Evolutionary conservation across 2,888 invertebrate genomes (phyloP).

Genomic region (Orchesella flavescens): DNA sequence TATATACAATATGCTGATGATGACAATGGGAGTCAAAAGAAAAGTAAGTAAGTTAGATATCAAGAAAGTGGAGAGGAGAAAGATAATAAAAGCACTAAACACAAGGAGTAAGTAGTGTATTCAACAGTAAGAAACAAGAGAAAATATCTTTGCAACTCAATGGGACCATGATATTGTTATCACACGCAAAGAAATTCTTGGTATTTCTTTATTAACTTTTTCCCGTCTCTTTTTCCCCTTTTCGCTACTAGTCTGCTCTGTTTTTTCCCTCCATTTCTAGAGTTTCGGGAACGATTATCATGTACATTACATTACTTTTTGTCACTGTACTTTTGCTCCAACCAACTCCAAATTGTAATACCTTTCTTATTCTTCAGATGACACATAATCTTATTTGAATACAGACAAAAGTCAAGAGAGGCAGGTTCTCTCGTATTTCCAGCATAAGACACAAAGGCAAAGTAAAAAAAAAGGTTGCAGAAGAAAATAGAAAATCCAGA

Average conservation of each 20-base stretch:
- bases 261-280: constrained; percentile 12
- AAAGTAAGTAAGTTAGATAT: constrained; percentile 47
- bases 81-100: constrained; percentile 29
- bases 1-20: constrained; percentile 23
- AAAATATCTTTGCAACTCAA: constrained; percentile 66
- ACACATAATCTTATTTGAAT: too few relatives aligned
- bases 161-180: constrained; percentile 69
- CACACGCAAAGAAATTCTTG: constrained; percentile 68
- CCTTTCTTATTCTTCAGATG: too few relatives aligned
- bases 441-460: too few relatives aligned
- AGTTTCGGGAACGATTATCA: constrained; percentile 37
- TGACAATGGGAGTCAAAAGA: constrained; percentile 45
- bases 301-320: constrained; percentile 55
- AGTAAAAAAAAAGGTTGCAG: too few relatives aligned
- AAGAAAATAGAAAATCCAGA: too few relatives aligned
- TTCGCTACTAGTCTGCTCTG: constrained; percentile 48
- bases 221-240: constrained; percentile 47
- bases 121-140: constrained; percentile 65
- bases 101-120: constrained; percentile 33
- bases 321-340: constrained; percentile 28
- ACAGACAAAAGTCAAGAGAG: too few relatives aligned
- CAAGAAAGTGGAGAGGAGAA: constrained; percentile 32
- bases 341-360: background rate
- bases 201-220: constrained; percentile 70
- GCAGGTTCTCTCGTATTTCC: too few relatives aligned